Conservation (phyloP, 2,888 invertebrate genomes). For the Dryadula phaetusa region DNA sequence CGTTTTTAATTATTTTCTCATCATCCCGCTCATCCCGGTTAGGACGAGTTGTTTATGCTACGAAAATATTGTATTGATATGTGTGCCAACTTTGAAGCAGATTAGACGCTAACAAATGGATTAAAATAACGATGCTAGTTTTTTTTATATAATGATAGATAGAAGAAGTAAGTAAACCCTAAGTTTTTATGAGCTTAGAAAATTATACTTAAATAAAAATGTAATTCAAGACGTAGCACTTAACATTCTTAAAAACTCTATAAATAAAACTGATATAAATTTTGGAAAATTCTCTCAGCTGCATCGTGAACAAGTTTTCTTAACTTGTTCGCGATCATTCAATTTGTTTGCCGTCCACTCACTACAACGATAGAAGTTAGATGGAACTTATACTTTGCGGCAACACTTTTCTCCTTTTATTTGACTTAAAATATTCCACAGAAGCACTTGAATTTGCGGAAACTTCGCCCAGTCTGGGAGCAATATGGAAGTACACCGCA, state of each 20-base stretch:
- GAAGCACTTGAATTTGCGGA: constrained; percentile 34
- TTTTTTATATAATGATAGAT: no score
- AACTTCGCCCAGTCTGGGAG: constrained; percentile 12
- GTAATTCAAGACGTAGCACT: background rate
- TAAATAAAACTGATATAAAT: constrained; percentile 30
- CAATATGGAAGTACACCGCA: background rate
- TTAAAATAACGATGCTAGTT: no score
- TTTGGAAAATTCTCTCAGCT: constrained; percentile 38
- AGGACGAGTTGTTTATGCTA: no score
- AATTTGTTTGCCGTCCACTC: constrained; percentile 73
- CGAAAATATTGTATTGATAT: no score
- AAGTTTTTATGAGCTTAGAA: background rate
- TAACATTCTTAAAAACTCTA: background rate
- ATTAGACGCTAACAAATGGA: no score
- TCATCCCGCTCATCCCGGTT: no score
- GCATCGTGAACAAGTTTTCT: constrained; percentile 43
- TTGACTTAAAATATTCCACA: constrained; percentile 36
- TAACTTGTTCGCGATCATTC: constrained; percentile 37
- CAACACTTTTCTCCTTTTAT: constrained; percentile 39
- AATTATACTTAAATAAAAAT: background rate
- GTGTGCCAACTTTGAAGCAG: no score
- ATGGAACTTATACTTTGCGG: constrained; percentile 66
- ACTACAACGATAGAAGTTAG: constrained; percentile 64
- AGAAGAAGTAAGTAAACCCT: no score
- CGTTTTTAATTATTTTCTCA: no score